These are phyloP conservation scores for Lysandra coridon DNA, from an alignment of 2,888 invertebrate genomes.

Conservation along the genomic window DNA sequence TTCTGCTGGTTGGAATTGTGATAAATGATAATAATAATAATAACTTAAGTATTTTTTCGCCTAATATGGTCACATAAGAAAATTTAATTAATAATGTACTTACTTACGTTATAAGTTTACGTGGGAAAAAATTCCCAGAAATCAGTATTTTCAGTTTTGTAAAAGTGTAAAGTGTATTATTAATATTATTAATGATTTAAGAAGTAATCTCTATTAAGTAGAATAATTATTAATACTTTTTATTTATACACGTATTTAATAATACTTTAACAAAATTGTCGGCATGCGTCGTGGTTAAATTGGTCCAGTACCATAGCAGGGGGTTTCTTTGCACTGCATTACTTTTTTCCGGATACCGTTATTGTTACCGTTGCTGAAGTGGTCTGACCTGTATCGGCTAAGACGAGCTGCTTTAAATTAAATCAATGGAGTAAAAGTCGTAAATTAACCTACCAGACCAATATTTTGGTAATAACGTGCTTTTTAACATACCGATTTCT, in stretches of 20 bases:
- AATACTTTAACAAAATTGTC: not conserved
- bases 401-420: conserved; percentile 57
- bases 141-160: too few species aligned
- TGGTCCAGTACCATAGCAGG: conserved; percentile 36
- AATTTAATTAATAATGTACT: too few species aligned
- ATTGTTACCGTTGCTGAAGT: conserved; percentile 74
- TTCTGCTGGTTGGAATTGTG: too few species aligned
- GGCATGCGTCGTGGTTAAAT: not conserved
- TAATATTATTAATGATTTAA: too few species aligned
- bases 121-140: too few species aligned
- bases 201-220: too few species aligned
- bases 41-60: too few species aligned
- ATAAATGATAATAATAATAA: too few species aligned
- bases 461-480: not conserved
- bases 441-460: not conserved
- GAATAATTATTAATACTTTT: too few species aligned
- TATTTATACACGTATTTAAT: not conserved
- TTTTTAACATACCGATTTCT: not conserved
- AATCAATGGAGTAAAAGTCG: conserved; percentile 48
- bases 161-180: too few species aligned
- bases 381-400: conserved; percentile 73
- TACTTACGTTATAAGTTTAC: too few species aligned
- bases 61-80: too few species aligned
- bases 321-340: conserved; percentile 64
- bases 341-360: conserved; percentile 71